These are phyloP conservation scores for Cyrtonyx montezumae DNA, from an alignment of 2,113 vertebrate species.

Conservation along the genomic window DNA sequence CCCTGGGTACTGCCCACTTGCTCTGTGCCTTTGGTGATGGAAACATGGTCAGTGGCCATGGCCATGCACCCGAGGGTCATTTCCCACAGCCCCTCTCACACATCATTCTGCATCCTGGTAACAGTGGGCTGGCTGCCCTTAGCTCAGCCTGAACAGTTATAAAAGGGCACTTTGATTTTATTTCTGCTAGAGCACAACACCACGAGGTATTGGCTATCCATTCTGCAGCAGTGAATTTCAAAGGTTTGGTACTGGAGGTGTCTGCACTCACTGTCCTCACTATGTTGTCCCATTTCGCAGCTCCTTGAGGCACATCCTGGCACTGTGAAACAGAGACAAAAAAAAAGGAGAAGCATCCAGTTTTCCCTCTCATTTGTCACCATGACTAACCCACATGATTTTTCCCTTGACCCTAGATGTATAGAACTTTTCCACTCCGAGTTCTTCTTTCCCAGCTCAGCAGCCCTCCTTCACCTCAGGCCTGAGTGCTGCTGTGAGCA, in stretches of 20 bases:
- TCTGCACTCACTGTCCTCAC: not conserved
- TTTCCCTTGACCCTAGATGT: not conserved
- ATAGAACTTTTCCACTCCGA: slow-evolving; percentile 12
- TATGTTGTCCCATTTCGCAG: not conserved
- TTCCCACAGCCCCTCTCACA: slow-evolving; percentile 52
- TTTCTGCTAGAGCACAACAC: not conserved
- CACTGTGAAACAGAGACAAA: not conserved
- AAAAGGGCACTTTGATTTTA: slow-evolving; percentile 1
- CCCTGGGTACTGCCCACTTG: not conserved
- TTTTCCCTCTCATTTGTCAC: slow-evolving; percentile 40
- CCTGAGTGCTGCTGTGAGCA: not conserved
- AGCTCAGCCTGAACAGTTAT: slow-evolving; percentile 48
- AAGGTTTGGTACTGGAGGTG: slow-evolving; percentile 3
- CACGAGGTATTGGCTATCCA: slow-evolving; percentile 22
- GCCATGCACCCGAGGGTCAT: not conserved
- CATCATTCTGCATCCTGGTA: not conserved
- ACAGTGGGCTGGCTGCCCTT: slow-evolving; percentile 25
- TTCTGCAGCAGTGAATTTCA: slow-evolving; percentile 10
- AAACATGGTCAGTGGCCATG: not conserved
- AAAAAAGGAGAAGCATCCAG: not conserved
- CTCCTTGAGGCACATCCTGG: not conserved
- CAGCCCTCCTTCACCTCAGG: not conserved
- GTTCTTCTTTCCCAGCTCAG: slow-evolving; percentile 23
- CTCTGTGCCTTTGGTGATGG: not conserved
- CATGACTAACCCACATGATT: not conserved